phyloP scores from a whole-genome alignment of 2,113 vertebrate species.

The Phrynocephalus versicolor region DNA sequence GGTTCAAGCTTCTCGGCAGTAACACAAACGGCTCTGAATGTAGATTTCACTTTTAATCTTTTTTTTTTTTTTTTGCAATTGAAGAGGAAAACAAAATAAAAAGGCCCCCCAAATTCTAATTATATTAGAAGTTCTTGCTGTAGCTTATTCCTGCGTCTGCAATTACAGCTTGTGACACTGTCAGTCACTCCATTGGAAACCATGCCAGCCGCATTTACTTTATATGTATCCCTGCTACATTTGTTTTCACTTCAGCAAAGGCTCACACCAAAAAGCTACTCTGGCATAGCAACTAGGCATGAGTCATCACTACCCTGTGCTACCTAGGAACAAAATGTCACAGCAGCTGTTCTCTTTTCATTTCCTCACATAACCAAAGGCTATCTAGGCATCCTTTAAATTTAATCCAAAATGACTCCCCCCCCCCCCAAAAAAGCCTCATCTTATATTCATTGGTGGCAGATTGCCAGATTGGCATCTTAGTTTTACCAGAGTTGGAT shows the following conservation, averaged over 20 bases:
- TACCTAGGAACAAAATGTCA: slow-evolving; percentile 53
- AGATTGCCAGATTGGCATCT: slow-evolving; percentile 20
- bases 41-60: not conserved
- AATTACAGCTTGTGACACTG: not conserved
- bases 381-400: slow-evolving; percentile 51
- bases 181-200: slow-evolving; percentile 49
- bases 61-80: slow-evolving; percentile 1
- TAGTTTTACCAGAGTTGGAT: slow-evolving; percentile 29
- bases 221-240: slow-evolving; percentile 47
- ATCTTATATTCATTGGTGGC: slow-evolving; percentile 17
- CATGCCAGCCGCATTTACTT: slow-evolving; percentile 28
- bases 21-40: slow-evolving; percentile 11
- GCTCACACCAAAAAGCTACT: slow-evolving; percentile 31
- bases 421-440: slow-evolving; percentile 29
- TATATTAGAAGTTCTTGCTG: slow-evolving; percentile 48
- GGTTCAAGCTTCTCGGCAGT: slow-evolving; percentile 20
- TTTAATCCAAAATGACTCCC: slow-evolving; percentile 40
- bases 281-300: slow-evolving; percentile 47
- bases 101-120: slow-evolving; percentile 40
- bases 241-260: slow-evolving; percentile 64
- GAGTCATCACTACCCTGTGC: slow-evolving; percentile 45
- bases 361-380: slow-evolving; percentile 52
- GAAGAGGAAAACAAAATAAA: slow-evolving; percentile 29
- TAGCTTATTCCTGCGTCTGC: slow-evolving; percentile 25
- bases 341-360: slow-evolving; percentile 43